These are phyloP conservation scores for Plagiodera versicolora DNA, from an alignment of 2,888 invertebrate genomes.

Conservation along the genomic window DNA sequence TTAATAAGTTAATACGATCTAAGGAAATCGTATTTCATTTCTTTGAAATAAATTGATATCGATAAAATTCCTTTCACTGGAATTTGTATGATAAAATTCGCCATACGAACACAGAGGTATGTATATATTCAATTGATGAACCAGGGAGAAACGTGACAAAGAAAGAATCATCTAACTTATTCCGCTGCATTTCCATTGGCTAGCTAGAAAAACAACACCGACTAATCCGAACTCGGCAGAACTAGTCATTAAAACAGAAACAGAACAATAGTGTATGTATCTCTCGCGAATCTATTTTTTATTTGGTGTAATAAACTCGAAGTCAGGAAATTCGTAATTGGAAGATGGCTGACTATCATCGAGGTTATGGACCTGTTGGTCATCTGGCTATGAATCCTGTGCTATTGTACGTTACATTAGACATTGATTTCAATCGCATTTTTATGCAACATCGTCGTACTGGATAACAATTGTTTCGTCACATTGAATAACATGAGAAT, in stretches of 20 bases:
- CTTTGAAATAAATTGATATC: too few species aligned
- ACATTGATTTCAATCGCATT: constrained; percentile 38
- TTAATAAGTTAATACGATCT: too few species aligned
- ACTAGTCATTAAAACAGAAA: constrained; percentile 27
- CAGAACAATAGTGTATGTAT: neutral
- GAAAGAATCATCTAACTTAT: constrained; percentile 37
- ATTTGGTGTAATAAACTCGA: constrained; percentile 13
- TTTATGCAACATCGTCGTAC: constrained; percentile 25
- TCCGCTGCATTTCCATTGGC: constrained; percentile 47
- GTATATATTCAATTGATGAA: neutral
- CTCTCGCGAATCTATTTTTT: constrained; percentile 20
- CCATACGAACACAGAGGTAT: too few species aligned
- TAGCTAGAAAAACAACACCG: constrained; percentile 34
- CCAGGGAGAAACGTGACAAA: neutral
- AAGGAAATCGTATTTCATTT: too few species aligned
- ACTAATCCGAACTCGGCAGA: constrained; percentile 41
- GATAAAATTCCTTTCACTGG: too few species aligned
- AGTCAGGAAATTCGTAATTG: constrained; percentile 30
- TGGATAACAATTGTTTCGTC: constrained; percentile 20
- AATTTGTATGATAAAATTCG: too few species aligned
- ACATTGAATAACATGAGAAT: neutral
- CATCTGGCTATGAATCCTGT: constrained; percentile 47
- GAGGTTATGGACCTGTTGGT: constrained; percentile 47
- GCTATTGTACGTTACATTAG: constrained; percentile 35
- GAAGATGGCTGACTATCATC: constrained; percentile 31